Conservation (phyloP, 2,888 invertebrate species). For the Willowsia nigromaculata region DNA sequence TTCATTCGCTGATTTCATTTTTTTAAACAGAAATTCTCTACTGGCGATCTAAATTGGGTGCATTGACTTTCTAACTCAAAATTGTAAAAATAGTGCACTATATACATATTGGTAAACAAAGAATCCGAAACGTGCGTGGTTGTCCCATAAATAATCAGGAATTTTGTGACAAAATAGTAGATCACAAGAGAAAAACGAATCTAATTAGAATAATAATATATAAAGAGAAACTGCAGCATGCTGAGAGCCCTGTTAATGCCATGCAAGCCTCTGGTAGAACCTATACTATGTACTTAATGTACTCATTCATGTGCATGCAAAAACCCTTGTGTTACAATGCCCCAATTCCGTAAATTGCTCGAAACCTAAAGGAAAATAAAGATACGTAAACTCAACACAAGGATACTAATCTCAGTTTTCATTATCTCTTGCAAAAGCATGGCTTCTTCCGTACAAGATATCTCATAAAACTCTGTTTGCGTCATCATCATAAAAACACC, state of each 20-base stretch:
- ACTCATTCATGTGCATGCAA: too few relatives aligned
- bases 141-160: constrained; percentile 26
- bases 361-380: not conserved
- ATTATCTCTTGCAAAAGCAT: too few relatives aligned
- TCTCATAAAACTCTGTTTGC: not conserved
- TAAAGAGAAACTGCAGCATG: not conserved
- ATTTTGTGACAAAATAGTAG: constrained; percentile 16
- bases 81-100: not conserved
- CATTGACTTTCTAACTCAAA: not conserved
- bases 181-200: not conserved
- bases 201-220: constrained; percentile 29
- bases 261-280: too few relatives aligned
- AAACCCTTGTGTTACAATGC: not conserved
- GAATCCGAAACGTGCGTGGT: not conserved
- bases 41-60: not conserved
- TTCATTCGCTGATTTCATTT: not conserved
- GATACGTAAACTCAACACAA: too few relatives aligned
- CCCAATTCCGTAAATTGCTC: not conserved
- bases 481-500: not conserved
- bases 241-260: not conserved
- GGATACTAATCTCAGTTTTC: too few relatives aligned
- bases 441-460: too few relatives aligned
- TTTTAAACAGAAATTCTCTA: not conserved
- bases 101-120: not conserved
- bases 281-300: too few relatives aligned